phyloP scores from a whole-genome alignment of 2,888 invertebrate species.

The Steinernema carpocapsae region DNA sequence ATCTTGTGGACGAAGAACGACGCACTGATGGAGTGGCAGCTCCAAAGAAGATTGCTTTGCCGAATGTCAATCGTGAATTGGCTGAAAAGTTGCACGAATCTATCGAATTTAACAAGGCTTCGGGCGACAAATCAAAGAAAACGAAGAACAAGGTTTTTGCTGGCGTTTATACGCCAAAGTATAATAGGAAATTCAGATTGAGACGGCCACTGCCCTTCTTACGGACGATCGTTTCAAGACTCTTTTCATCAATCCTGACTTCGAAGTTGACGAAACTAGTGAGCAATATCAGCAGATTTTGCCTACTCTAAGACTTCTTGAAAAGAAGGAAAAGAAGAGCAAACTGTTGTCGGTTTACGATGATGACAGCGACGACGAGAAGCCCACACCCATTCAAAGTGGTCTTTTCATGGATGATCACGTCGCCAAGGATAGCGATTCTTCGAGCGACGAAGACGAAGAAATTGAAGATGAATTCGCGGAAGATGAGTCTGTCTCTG shows the following conservation, averaged over 20 bases:
- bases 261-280: conserved; percentile 84
- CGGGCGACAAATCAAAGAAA: conserved; percentile 25
- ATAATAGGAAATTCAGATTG: conserved; percentile 42
- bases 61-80: conserved; percentile 63
- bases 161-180: conserved; percentile 33
- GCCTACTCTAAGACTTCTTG: conserved; percentile 41
- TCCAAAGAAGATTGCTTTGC: conserved; percentile 73
- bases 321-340: conserved; percentile 41
- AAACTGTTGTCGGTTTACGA: conserved; percentile 15
- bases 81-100: conserved; percentile 54
- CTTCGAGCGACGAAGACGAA: conserved; percentile 32
- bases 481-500: conserved; percentile 34
- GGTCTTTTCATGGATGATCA: conserved; percentile 36
- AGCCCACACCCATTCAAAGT: conserved; percentile 28
- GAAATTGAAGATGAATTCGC: conserved; percentile 41
- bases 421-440: background rate
- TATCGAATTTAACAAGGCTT: conserved; percentile 23
- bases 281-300: conserved; percentile 76
- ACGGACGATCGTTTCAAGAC: conserved; percentile 87
- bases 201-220: conserved; percentile 75
- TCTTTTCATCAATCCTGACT: conserved; percentile 89
- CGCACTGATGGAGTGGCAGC: conserved; percentile 74
- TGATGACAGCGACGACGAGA: conserved; percentile 37
- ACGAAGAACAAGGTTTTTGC: conserved; percentile 49
- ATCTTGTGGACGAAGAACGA: conserved; percentile 85